Percentiles rank a stretch among this genome's conserved stretches.
These are phyloP conservation scores for Eupithecia subumbrata DNA, from an alignment of 2,888 invertebrate species.

Conservation along the genomic window DNA sequence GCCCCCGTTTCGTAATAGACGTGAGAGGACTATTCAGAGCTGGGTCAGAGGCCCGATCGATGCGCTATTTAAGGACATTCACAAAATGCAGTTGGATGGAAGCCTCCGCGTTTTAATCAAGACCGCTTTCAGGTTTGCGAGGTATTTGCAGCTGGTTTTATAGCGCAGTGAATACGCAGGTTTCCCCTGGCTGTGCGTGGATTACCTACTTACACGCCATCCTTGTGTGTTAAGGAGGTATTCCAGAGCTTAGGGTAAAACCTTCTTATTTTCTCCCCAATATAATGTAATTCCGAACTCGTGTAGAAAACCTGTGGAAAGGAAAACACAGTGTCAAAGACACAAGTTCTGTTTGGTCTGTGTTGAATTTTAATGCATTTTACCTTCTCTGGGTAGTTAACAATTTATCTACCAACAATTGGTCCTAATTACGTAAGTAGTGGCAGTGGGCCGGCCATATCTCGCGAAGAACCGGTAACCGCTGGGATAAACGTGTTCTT, in stretches of 20 bases:
- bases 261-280: not conserved
- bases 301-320: not conserved
- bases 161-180: not conserved
- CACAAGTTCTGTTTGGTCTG: not conserved
- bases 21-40: conserved; percentile 61
- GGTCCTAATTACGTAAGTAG: too few relatives aligned
- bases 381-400: too few relatives aligned
- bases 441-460: too few relatives aligned
- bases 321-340: not conserved
- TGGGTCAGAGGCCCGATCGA: conserved; percentile 43
- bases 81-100: conserved; percentile 16
- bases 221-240: not conserved
- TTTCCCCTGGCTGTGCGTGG: not conserved
- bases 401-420: too few relatives aligned
- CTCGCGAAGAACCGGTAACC: too few relatives aligned
- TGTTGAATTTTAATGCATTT: not conserved
- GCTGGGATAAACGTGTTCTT: too few relatives aligned
- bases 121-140: conserved; percentile 9
- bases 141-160: conserved; percentile 3
- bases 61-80: conserved; percentile 29
- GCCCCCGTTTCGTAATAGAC: conserved; percentile 74
- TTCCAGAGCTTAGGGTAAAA: not conserved
- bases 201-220: not conserved
- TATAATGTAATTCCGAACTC: not conserved
- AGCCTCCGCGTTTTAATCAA: conserved; percentile 12